Conservation (phyloP, 1,140 invertebrate species). For the Bacillus rossius region DNA sequence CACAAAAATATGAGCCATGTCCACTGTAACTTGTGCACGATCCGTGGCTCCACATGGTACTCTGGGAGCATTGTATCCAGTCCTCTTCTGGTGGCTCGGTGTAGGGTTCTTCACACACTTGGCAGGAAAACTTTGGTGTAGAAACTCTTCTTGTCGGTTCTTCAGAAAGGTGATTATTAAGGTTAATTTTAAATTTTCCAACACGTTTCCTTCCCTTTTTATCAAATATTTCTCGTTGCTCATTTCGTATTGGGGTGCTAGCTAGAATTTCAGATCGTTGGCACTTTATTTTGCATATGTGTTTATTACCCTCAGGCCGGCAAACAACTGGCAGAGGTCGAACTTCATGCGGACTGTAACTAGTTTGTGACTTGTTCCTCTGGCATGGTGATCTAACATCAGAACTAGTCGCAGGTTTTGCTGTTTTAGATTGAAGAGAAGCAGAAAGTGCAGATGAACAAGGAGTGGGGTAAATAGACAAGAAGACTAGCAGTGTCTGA, state of each 20-base stretch:
- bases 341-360: background rate
- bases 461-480: no score
- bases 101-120: slow-evolving; percentile 8
- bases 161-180: background rate
- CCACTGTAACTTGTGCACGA: slow-evolving; percentile 4
- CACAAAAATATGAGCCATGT: slow-evolving; percentile 3
- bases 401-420: no score
- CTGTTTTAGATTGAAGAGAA: no score
- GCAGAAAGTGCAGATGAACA: no score
- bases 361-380: background rate
- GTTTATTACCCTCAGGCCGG: background rate
- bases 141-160: no score
- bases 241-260: background rate
- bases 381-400: background rate
- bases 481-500: no score
- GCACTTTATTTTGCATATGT: background rate
- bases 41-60: slow-evolving; percentile 11
- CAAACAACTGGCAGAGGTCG: background rate
- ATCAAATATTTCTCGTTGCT: background rate
- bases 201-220: background rate
- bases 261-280: background rate
- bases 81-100: slow-evolving; percentile 3
- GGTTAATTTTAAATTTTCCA: slow-evolving; percentile 5
- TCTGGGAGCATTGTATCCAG: slow-evolving; percentile 14
- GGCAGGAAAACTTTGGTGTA: slow-evolving; percentile 6